A percentile compares a stretch with the other conserved stretches of the same genome.
Conservation (phyloP, 2,113 vertebrate species). For the Trichechus manatus region DNA sequence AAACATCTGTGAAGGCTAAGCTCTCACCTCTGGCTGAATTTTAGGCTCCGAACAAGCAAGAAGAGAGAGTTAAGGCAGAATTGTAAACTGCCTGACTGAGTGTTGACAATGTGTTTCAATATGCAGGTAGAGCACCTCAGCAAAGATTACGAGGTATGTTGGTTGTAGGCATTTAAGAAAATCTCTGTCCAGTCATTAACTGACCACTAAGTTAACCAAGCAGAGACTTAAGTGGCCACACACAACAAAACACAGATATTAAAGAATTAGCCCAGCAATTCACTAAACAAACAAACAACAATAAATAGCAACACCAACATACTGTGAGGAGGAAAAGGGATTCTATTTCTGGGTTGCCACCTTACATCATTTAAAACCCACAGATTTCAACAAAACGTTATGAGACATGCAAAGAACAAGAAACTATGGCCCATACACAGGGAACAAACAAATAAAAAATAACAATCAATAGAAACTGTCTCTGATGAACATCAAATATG, state of each 20-base stretch:
- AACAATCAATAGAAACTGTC: background rate
- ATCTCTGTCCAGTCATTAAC: too few relatives aligned
- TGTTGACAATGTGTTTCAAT: background rate
- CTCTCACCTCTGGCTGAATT: background rate
- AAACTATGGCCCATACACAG: background rate
- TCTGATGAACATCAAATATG: background rate
- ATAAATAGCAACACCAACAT: background rate
- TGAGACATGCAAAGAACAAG: background rate
- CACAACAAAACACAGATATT: background rate
- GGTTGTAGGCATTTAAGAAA: background rate
- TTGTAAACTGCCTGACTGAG: background rate
- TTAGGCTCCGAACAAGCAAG: background rate
- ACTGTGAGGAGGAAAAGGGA: background rate
- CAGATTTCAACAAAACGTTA: background rate
- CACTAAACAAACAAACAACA: background rate
- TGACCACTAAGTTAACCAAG: too few relatives aligned
- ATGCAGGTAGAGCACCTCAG: background rate
- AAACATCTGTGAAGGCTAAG: background rate
- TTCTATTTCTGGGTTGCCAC: background rate
- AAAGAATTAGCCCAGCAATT: background rate
- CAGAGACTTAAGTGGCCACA: too few relatives aligned
- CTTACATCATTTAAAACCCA: background rate
- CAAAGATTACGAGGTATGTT: background rate
- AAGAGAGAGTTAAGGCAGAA: background rate
- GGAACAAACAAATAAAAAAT: too few relatives aligned